These are phyloP conservation scores for Drymodes brunneopygia DNA, from an alignment of 2,113 vertebrate genomes.

Conservation along the genomic window DNA sequence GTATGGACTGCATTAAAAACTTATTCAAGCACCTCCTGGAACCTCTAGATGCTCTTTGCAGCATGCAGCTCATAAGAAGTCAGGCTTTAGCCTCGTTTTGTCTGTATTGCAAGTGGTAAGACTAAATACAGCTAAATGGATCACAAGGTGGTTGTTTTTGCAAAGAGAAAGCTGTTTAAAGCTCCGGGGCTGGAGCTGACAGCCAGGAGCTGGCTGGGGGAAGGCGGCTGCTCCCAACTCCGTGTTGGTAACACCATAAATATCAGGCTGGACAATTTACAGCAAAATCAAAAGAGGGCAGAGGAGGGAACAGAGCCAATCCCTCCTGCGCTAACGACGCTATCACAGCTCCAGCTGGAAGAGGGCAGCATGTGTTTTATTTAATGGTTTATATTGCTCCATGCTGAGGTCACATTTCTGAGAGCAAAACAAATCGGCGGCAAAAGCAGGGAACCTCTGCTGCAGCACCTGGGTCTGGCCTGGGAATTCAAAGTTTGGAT, in stretches of 20 bases:
- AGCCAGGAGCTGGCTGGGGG: neutral
- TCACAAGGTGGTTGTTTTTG: neutral
- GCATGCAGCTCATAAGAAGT: neutral
- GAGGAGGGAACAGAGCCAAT: neutral
- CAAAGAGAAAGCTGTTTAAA: neutral
- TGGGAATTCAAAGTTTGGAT: neutral
- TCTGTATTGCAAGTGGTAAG: neutral
- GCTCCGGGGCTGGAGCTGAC: neutral
- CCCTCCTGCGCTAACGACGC: neutral
- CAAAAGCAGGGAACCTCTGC: neutral
- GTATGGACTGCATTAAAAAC: neutral
- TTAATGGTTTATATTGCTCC: neutral
- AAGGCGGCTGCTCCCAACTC: neutral
- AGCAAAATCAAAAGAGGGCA: constrained; percentile 20
- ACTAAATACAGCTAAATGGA: neutral
- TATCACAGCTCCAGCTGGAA: neutral
- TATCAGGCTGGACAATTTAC: neutral
- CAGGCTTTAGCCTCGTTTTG: neutral
- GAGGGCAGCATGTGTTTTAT: constrained; percentile 28
- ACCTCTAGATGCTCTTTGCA: neutral
- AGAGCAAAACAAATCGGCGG: neutral
- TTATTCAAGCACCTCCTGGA: neutral
- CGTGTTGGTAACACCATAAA: fast-evolving
- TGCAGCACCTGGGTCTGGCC: neutral
- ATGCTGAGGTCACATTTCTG: neutral